Evolutionary conservation across 2,888 invertebrate genomes (phyloP), one percentile per base, ranked within the genome.

Genomic region (Iselma pallidipennis): DNA sequence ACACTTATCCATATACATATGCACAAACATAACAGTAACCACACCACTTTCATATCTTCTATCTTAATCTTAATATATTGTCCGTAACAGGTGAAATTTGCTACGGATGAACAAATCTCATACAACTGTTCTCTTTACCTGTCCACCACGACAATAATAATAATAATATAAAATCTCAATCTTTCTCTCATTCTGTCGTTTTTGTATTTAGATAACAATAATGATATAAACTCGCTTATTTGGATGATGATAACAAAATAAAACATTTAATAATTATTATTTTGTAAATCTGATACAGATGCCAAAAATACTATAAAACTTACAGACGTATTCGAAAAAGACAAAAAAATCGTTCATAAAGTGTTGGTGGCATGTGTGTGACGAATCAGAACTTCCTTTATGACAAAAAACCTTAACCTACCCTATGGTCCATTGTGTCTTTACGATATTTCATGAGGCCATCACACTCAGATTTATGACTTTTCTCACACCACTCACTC

Each of bases 381-480:
- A 45, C 45, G 45, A 45, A 45, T 45, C 42, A 37, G 19, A 29
- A 21, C 31, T 58, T 48, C 31, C 33, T 63, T 63, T 59, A 59
- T 51, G 51, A 21, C 63, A 49, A 33, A 14, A 21, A 45, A 53
- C 42, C 64, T 60, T 66, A 64, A 66, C 66, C 66, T 66, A 66
- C 62, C 66, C 66, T 62, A 65, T 59, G 53, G 61, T 65, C 59
- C 55, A 64, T 65, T 63, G 63, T 66, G 58, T 63, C 61, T 59
- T 45, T 45, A 45, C 19, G 25, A 28, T 26, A 51, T 58, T 58
- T 58, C 31, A 58, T 52, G 58, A 51, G 58, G 51, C 51, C 58
- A 49, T 52, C 58, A 45, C 58, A 52, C 58, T 52, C 58, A 42
- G 21, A 45, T 45, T 45, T 45, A 45, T 21, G 9, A 21, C 45